Evolutionary conservation across 2,888 invertebrate genomes (phyloP).

Genomic region (Syrphus vitripennis): DNA sequence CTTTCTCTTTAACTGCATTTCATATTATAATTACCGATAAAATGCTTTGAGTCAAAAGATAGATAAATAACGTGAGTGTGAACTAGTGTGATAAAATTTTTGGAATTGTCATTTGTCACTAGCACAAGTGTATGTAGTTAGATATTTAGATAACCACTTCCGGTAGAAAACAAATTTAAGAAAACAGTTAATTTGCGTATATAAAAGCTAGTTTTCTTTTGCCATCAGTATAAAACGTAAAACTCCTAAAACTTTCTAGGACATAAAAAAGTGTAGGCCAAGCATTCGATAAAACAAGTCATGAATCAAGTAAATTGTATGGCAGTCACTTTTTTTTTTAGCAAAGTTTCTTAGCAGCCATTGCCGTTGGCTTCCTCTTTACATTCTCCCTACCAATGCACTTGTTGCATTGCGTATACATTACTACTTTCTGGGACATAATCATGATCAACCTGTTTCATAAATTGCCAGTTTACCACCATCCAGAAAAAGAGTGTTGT

Average conservation of each 20-base stretch:
- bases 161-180: neutral
- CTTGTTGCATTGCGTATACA: conserved; percentile 23
- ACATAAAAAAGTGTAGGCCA: conserved; percentile 59
- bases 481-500: conserved; percentile 34
- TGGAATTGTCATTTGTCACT: neutral
- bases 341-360: neutral
- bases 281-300: conserved; percentile 40
- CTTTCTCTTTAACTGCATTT: no score
- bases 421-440: conserved; percentile 58
- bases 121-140: neutral
- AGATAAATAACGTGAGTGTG: neutral
- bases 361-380: conserved; percentile 23
- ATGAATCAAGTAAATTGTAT: conserved; percentile 31
- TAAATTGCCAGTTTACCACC: conserved; percentile 52
- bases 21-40: no score
- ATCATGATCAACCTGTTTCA: conserved; percentile 71
- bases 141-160: neutral
- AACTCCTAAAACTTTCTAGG: conserved; percentile 52
- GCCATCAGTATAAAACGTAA: neutral
- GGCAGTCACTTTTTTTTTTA: neutral
- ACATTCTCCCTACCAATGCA: neutral
- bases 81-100: neutral
- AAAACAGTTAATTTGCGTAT: conserved; percentile 15
- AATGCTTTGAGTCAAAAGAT: no score
- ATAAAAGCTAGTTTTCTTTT: neutral